A percentile compares a stretch with the other conserved stretches of the same genome.
Conservation (phyloP, 2,113 vertebrate genomes). For the Ariopsis seemanni region DNA sequence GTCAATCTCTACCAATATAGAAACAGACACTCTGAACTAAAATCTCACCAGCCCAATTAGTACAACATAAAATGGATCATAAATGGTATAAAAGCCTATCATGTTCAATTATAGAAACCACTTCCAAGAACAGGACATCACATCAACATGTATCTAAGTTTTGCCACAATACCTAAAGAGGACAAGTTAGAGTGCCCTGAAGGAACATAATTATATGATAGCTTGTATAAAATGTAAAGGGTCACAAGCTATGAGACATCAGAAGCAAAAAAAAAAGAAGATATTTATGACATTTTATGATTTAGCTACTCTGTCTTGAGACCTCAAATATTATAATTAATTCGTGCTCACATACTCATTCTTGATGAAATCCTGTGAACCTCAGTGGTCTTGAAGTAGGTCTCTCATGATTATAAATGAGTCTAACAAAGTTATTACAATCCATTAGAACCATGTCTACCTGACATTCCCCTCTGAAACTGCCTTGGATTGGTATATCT, state of each 20-base stretch:
- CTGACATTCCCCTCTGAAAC: constrained; percentile 53
- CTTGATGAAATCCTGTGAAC: constrained; percentile 40
- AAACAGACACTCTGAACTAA: background rate
- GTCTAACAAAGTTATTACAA: constrained; percentile 71
- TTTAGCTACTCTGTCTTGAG: constrained; percentile 8
- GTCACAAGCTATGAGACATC: constrained; percentile 32
- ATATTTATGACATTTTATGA: constrained; percentile 42
- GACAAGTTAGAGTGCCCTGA: background rate
- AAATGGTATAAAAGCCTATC: background rate
- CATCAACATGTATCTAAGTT: background rate
- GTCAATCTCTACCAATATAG: constrained; percentile 25
- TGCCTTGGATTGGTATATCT: constrained; percentile 54
- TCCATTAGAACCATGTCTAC: constrained; percentile 70
- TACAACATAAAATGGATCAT: background rate
- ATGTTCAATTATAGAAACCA: background rate
- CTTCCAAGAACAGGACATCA: background rate
- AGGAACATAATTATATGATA: constrained; percentile 35
- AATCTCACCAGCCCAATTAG: background rate
- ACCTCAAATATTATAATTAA: constrained; percentile 45
- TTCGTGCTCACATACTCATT: constrained; percentile 51
- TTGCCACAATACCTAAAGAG: background rate
- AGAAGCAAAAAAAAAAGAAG: constrained; percentile 25
- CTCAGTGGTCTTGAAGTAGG: constrained; percentile 36
- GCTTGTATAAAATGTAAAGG: constrained; percentile 46
- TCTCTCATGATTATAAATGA: constrained; percentile 61